Conservation (phyloP, 1,140 invertebrate genomes). For the Sipha flava region DNA sequence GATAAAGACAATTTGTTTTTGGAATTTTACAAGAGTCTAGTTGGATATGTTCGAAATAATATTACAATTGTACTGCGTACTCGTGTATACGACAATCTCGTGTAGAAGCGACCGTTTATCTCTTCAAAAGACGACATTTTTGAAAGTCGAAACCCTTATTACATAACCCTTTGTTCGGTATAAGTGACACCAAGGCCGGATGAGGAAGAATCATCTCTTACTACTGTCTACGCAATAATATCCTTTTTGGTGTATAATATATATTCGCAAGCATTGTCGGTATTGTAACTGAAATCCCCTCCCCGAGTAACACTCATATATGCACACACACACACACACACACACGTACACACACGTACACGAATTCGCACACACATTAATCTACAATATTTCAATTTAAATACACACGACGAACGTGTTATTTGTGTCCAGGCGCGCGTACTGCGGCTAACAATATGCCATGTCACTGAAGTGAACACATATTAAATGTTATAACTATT, state of each 20-base stretch:
- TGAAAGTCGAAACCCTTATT: conserved; percentile 4
- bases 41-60: too few species aligned
- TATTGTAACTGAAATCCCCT: too few species aligned
- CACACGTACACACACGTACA: too few species aligned
- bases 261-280: neutral
- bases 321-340: too few species aligned
- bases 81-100: too few species aligned
- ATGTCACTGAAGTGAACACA: too few species aligned
- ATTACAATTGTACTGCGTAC: too few species aligned
- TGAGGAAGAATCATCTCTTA: neutral
- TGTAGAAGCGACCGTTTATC: neutral
- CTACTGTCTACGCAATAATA: neutral
- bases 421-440: neutral
- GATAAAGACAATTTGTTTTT: too few species aligned
- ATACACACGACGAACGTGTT: conserved; percentile 19
- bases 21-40: too few species aligned
- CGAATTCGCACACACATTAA: neutral
- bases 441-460: neutral
- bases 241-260: neutral
- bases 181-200: neutral
- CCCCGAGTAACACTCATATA: too few species aligned
- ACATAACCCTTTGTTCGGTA: neutral
- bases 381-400: conserved; percentile 1
- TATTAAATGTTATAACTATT: neutral
- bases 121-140: neutral